Base-by-base conservation (phyloP, 2,888 invertebrate genomes). In the Miltochrista miniata region DNA sequence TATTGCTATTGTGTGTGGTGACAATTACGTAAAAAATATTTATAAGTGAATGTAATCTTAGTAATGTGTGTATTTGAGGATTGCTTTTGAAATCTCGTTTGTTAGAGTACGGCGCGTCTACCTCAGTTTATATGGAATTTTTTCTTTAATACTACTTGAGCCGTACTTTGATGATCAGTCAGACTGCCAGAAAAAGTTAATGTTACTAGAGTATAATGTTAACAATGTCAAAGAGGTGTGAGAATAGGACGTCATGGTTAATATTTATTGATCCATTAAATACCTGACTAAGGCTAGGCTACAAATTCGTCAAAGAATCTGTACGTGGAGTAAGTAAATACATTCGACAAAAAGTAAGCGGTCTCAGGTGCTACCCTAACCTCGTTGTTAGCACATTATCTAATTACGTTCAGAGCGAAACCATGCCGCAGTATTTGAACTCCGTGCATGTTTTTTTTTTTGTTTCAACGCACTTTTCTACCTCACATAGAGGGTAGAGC, bases 351-450 rank as follows among this genome's bases (percentile, higher is more conserved):
- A 61, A 47, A 61, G 45, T 48, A 41, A 53, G 47, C 39, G 50
- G 65, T 54, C 63, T 59, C 74, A 75, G 74, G 71, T 75, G 75
- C 61, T 45, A 45, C 46, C 33, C 48, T 54, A 44, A 54, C 55
- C 57, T 56, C 64, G 72, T 70, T 70, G 74, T 74, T 67, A 55
- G 74, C 66, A 67, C 64, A 74, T n/a, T 69, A 72, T 68, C 68
- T 70, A 70, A 71, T 74, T 56, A 61, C 64, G 68, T 68, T 63
- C 56, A 56, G 61, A 56, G 54, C 49, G 41, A 53, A 58, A 60
- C 60, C 57, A 65, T 60, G 52, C 56, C 56, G 45, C 50, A 43
- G 43, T 61, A 48, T 64, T 64, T 59, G 54, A 59, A 59, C 51
- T 48, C 50, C 52, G 40, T 47, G 51, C 42, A 41, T 36, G 48